phyloP scores from a whole-genome alignment of 2,888 invertebrate genomes.

The Hypolimnas misippus region DNA sequence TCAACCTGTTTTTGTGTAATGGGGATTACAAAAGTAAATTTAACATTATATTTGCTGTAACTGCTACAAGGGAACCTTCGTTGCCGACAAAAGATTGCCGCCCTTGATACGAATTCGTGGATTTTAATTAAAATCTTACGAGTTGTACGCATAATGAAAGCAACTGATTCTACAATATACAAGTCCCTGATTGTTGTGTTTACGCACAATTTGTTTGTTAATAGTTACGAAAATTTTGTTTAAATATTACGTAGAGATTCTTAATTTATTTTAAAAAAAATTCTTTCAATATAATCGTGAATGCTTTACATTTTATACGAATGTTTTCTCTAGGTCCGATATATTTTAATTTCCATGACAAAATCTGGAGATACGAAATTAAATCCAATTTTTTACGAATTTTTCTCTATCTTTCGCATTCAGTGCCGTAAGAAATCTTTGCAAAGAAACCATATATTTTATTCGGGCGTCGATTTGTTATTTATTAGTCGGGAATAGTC shows the following conservation, averaged over 20 bases:
- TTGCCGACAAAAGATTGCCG: conserved; percentile 73
- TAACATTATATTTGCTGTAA: conserved; percentile 78
- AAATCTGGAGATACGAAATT: conserved; percentile 22
- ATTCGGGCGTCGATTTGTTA: conserved; percentile 82
- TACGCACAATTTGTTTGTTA: conserved; percentile 56
- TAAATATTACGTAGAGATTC: neutral
- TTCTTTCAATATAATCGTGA: neutral
- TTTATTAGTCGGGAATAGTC: conserved; percentile 82
- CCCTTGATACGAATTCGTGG: conserved; percentile 71
- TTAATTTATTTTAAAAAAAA: neutral
- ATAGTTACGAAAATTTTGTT: conserved; percentile 15
- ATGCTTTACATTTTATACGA: neutral
- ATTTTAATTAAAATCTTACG: conserved; percentile 82
- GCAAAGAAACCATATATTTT: conserved; percentile 77
- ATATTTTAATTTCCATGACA: neutral
- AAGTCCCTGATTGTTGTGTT: conserved; percentile 55
- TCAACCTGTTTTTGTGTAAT: conserved; percentile 83
- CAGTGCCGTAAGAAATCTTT: conserved; percentile 61
- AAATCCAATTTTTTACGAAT: conserved; percentile 41
- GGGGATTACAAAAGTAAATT: conserved; percentile 80
- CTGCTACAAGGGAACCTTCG: conserved; percentile 71
- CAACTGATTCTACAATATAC: conserved; percentile 64
- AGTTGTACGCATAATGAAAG: conserved; percentile 66
- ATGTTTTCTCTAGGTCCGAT: neutral
- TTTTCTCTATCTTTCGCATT: conserved; percentile 56